Conservation (phyloP, 2,113 vertebrate genomes). For the Aplodontia rufa region DNA sequence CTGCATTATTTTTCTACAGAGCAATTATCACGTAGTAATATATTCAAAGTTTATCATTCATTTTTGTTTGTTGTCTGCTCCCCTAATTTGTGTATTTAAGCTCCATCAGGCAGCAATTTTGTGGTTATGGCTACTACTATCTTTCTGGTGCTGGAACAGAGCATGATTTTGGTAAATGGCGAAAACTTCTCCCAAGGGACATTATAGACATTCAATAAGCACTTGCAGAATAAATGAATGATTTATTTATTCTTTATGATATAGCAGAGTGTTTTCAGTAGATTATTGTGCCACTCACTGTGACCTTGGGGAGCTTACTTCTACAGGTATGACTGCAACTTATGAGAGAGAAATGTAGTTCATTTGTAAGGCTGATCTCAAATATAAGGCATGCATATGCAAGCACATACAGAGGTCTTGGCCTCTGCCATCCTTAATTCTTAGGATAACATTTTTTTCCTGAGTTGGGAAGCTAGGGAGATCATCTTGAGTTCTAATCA, state of each 20-base stretch:
- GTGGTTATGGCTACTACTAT: background rate
- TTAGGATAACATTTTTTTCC: background rate
- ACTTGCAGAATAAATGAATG: background rate
- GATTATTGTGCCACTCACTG: background rate
- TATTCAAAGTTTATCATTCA: background rate
- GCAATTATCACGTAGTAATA: background rate
- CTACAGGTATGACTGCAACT: background rate
- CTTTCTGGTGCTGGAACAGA: background rate
- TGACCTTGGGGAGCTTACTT: background rate
- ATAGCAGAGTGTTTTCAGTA: background rate
- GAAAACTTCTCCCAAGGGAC: background rate
- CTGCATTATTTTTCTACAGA: background rate
- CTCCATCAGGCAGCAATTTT: background rate
- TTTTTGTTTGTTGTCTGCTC: background rate
- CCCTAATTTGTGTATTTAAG: background rate
- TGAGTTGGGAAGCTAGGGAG: background rate
- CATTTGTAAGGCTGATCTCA: conserved; percentile 32
- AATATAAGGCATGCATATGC: background rate
- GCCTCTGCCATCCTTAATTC: background rate
- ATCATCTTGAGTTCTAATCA: background rate
- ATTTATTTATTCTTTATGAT: background rate
- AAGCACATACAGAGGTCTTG: background rate
- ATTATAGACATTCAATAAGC: background rate
- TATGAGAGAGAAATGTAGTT: background rate
- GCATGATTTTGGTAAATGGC: background rate